Evolutionary conservation across 2,113 vertebrate genomes (phyloP).

Genomic region (Mystacornis crossleyi): DNA sequence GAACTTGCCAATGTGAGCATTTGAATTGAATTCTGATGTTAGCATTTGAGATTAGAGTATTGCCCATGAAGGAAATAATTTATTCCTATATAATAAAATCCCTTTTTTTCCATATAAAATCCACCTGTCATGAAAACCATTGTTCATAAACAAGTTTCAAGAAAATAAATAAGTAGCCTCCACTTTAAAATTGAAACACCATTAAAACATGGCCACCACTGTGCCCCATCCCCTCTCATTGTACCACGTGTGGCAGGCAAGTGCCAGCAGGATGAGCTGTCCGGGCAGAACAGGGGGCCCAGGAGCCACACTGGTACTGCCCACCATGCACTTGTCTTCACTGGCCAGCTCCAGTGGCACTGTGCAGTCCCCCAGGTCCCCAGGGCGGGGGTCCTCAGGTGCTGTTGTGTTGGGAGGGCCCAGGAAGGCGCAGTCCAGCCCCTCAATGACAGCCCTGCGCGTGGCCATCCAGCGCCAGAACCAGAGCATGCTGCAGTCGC

Average conservation of each 20-base stretch:
- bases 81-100: background rate
- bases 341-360: background rate
- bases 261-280: background rate
- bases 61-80: background rate
- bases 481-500: constrained; percentile 46
- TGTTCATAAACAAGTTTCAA: background rate
- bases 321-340: constrained; percentile 3
- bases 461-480: background rate
- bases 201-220: background rate
- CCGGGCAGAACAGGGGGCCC: accelerated
- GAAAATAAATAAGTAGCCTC: background rate
- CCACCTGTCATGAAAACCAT: background rate
- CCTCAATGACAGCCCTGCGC: background rate
- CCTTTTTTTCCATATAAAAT: background rate
- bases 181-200: background rate
- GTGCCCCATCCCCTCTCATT: background rate
- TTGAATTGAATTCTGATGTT: background rate
- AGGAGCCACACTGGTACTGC: background rate
- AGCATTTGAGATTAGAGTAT: background rate
- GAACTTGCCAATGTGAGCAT: background rate
- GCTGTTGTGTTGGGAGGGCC: background rate
- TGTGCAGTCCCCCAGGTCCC: background rate
- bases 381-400: accelerated
- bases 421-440: constrained; percentile 8
- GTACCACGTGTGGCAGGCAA: background rate